A percentile compares a stretch with the other conserved stretches of the same genome.
Conservation (phyloP, 2,113 vertebrate genomes). For the Polypterus bichir region DNA sequence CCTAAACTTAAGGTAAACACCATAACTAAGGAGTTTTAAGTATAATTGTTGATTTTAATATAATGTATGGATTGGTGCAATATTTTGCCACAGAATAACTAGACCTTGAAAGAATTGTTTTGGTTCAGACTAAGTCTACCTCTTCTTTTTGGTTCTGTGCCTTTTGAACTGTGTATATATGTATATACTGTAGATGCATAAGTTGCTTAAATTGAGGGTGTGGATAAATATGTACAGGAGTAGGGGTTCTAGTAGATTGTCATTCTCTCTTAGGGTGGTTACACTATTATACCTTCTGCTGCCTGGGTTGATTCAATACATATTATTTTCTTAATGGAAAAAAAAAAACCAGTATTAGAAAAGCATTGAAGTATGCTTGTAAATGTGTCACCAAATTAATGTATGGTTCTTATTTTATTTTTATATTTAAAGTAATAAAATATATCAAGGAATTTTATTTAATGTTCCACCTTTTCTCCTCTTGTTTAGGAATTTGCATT, state of each 20-base stretch:
- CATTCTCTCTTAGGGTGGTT: no score
- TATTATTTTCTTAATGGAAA: not conserved
- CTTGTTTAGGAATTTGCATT: constrained; percentile 85
- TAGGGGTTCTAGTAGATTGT: no score
- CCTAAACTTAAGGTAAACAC: constrained; percentile 85
- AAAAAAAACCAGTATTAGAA: constrained; percentile 1
- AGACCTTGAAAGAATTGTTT: no score
- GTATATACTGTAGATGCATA: no score
- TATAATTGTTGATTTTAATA: not conserved
- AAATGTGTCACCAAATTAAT: not conserved
- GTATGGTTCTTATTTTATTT: not conserved
- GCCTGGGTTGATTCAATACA: not conserved
- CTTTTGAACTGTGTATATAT: not conserved
- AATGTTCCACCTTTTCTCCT: constrained; percentile 20
- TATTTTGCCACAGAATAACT: not conserved
- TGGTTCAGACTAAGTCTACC: no score
- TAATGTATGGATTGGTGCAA: not conserved
- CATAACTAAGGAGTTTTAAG: not conserved
- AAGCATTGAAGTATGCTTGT: constrained; percentile 2
- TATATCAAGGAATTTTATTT: constrained; percentile 5
- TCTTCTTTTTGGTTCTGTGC: not conserved
- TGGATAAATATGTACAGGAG: no score
- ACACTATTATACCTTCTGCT: no score
- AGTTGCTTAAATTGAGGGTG: no score
- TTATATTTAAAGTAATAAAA: constrained; percentile 14